These are phyloP conservation scores for Pseudochirops cupreus DNA, from an alignment of 2,797 vertebrate genomes.

Conservation along the genomic window DNA sequence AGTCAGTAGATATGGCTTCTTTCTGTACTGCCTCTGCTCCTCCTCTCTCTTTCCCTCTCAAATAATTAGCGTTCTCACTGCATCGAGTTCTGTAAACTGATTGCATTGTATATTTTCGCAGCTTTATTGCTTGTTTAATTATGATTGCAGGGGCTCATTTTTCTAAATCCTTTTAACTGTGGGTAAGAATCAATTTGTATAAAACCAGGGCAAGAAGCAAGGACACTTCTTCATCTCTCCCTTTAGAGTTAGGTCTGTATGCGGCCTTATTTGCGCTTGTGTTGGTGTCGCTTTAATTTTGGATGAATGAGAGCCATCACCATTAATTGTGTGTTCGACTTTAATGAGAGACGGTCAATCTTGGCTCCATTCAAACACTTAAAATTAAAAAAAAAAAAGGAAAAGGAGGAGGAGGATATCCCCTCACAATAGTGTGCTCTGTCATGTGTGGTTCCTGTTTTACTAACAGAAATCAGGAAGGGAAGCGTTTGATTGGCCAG, in stretches of 20 bases:
- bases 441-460: slow-evolving; percentile 5
- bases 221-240: slow-evolving; percentile 31
- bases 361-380: slow-evolving; percentile 15
- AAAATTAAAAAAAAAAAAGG: background rate
- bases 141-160: slow-evolving; percentile 67
- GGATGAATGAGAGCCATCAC: background rate
- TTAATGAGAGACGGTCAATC: background rate
- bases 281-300: slow-evolving; percentile 2
- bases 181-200: slow-evolving; percentile 70
- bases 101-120: slow-evolving; percentile 77
- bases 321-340: slow-evolving; percentile 26
- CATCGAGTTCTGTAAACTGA: slow-evolving; percentile 65
- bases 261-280: background rate
- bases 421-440: background rate
- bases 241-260: background rate
- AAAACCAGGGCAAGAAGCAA: slow-evolving; percentile 46
- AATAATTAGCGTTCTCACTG: slow-evolving; percentile 74
- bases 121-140: slow-evolving; percentile 84
- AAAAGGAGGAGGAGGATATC: background rate
- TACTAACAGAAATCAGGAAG: background rate
- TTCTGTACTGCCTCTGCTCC: slow-evolving; percentile 36
- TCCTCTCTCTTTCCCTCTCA: slow-evolving; percentile 56
- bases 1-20: slow-evolving; percentile 65
- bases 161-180: slow-evolving; percentile 82
- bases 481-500: slow-evolving; percentile 15